Evolutionary conservation across 1,140 invertebrate genomes (phyloP).

Genomic region (Temnothorax nylanderi): DNA sequence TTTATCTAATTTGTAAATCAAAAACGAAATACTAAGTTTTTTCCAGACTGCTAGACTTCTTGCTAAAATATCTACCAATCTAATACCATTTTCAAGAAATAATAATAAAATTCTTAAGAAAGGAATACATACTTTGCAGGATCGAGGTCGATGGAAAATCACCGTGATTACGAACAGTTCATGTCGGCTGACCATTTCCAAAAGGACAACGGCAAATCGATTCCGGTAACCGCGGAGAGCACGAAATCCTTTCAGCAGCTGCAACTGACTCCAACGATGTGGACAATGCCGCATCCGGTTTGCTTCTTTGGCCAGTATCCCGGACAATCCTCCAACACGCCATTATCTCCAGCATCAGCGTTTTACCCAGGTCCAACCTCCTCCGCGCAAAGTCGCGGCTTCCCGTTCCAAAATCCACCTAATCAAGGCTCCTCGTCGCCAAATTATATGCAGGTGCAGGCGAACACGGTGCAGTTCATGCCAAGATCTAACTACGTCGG

Average conservation of each 20-base stretch:
- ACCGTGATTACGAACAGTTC: background rate
- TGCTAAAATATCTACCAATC: no score
- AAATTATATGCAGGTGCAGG: constrained; percentile 51
- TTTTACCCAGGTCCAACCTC: background rate
- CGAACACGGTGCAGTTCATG: constrained; percentile 25
- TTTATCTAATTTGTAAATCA: background rate
- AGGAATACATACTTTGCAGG: background rate
- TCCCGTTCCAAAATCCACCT: background rate
- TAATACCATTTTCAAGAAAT: background rate
- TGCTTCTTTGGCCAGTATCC: constrained; percentile 67
- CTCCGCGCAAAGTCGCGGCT: background rate
- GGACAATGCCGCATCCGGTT: constrained; percentile 58
- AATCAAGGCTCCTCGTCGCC: background rate
- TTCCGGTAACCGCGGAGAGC: constrained; percentile 59
- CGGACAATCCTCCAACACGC: background rate
- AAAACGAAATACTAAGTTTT: background rate
- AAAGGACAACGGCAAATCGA: background rate
- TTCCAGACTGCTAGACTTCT: background rate
- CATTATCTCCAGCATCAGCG: constrained; percentile 17
- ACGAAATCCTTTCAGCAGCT: constrained; percentile 69
- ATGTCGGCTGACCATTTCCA: background rate
- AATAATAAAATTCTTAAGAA: background rate
- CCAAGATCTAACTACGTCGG: background rate
- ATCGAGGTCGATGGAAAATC: background rate
- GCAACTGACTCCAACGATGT: constrained; percentile 57